Conservation (phyloP, 1,140 invertebrate species). For the Caenorhabditis latens region DNA sequence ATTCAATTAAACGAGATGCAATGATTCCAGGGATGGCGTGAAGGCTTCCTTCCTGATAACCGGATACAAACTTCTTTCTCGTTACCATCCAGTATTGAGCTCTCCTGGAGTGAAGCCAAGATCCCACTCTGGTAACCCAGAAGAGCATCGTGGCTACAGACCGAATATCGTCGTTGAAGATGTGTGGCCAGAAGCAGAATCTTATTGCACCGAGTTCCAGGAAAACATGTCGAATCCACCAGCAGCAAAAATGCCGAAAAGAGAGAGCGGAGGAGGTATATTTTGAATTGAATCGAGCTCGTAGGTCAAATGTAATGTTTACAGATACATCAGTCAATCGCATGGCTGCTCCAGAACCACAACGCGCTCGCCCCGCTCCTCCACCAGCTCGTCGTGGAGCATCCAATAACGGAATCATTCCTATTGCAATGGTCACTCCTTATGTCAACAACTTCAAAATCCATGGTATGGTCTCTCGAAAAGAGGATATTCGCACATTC, state of each 20-base stretch:
- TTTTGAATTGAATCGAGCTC: not conserved
- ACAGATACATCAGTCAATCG: not conserved
- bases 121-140: constrained; percentile 19
- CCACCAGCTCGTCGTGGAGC: constrained; percentile 14
- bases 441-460: constrained; percentile 81
- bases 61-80: constrained; percentile 29
- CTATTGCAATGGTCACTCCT: constrained; percentile 71
- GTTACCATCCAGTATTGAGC: constrained; percentile 6
- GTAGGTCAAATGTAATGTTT: not conserved
- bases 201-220: not conserved
- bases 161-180: constrained; percentile 27
- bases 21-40: not conserved
- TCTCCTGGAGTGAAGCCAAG: constrained; percentile 11
- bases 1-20: not conserved
- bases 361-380: not conserved
- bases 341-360: not conserved
- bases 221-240: constrained; percentile 31
- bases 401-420: constrained; percentile 53
- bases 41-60: constrained; percentile 17
- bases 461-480: constrained; percentile 88
- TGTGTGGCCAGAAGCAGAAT: constrained; percentile 29
- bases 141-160: constrained; percentile 29
- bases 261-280: constrained; percentile 25
- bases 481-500: constrained; percentile 82
- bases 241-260: constrained; percentile 16